A percentile compares a stretch with the other conserved stretches of the same genome.
phyloP scores from a whole-genome alignment of 2,888 invertebrate species.

The Mimachlamys varia region DNA sequence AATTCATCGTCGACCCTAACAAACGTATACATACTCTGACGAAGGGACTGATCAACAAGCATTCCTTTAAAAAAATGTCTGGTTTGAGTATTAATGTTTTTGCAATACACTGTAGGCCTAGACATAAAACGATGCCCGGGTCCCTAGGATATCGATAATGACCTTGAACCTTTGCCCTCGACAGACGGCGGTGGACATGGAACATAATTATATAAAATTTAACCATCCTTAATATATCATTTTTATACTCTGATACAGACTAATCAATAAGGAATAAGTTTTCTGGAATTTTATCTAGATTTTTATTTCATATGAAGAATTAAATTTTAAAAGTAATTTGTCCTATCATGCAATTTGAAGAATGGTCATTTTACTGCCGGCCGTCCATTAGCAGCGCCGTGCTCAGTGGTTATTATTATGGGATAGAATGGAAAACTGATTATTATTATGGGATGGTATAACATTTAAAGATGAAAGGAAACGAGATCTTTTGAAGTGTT shows the following conservation, averaged over 20 bases:
- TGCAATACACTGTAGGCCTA: no score
- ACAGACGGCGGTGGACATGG: no score
- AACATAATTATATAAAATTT: no score
- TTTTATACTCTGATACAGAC: background rate
- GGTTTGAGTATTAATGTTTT: no score
- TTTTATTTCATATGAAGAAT: background rate
- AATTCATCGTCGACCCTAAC: no score
- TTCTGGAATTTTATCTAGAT: background rate
- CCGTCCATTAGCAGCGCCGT: background rate
- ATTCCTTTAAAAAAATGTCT: no score
- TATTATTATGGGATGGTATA: conserved; percentile 14
- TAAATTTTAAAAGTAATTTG: background rate
- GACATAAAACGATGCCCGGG: no score
- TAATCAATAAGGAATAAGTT: background rate
- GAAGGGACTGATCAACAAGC: no score
- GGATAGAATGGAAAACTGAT: background rate
- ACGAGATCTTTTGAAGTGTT: background rate
- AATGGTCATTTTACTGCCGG: background rate
- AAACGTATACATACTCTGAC: no score
- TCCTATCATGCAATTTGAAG: background rate
- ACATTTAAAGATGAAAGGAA: conserved; percentile 12
- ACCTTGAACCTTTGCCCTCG: no score
- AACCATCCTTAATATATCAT: background rate
- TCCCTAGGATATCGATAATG: no score
- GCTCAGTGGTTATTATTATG: background rate